Evolutionary conservation across 2,113 vertebrate genomes (phyloP), one percentile per base, ranked within the genome.

Genomic region (Megaptera novaeangliae): DNA sequence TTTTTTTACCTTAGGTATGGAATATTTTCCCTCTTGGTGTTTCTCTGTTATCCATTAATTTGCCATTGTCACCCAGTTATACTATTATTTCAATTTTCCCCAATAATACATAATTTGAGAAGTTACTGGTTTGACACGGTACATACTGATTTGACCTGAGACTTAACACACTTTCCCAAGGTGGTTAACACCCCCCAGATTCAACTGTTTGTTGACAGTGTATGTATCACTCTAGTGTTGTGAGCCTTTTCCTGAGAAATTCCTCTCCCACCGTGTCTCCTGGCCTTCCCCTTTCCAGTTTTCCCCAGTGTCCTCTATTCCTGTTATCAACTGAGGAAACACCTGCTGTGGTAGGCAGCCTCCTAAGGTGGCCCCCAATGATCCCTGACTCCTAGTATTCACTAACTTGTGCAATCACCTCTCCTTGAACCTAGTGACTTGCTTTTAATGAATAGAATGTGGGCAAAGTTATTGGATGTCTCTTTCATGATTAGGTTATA

Each of bases 21-120:
- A 92, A 84, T 87, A 72, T 57, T 82, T 68, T 63, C 5, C 1
- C 68, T 80, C 29, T 83, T 74, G 7, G 34, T 75, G 29, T 71
- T 88, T 91, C 49, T 83, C 71, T 36, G 11, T 61, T 82, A 61
- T 39, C 91, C 21, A 14, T 72, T 85, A 84, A 74, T 97, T 96
- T 72, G 57, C 29, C n/a, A 34, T 86, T n/a, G 18, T 66, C 41
- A 77, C 27, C 8, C 41, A 61, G 3, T 66, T 49, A 41, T 34
- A 29, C 6, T 25, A 64, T 36, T 72, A 36, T 88, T 92, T 77
- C 11, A 0, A 57, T n/a, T 75, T 85, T 82, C 31, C 25, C 77
- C 77, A 71, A 11, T 46, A 6, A 49, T 75, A n/a, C 1, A 11
- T 81, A n/a, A 84, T 66, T 88, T 52, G 39, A 97, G 31, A 92